Evolutionary conservation across 2,888 invertebrate genomes (phyloP), one percentile per base, ranked within the genome.

Genomic region (Luperina testacea): DNA sequence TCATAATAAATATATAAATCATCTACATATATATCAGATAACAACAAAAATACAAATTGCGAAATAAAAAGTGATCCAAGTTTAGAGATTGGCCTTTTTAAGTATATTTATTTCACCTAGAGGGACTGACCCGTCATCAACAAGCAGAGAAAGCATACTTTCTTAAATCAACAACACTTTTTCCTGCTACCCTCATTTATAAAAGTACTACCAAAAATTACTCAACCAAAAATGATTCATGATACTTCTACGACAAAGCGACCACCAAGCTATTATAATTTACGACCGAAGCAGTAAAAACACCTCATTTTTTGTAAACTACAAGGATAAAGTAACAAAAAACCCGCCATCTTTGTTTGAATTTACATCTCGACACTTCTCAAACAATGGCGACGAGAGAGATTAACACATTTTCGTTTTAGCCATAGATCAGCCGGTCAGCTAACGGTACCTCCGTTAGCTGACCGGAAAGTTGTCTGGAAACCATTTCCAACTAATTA

Each of bases 211-310:
- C 24, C 70, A 74, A 85, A 57, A 85, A 81, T 81, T 81, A n/a
- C 57, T 68, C 63, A 81, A 72, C 51, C 17, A 15, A 42, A 72
- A 70, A 86, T 86, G 67, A 83, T 83, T 83, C 78, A 83, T 69
- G 15, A 65, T 53, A 69, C 59, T 64, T 83, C 78, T 61, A 71
- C 75, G 42, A 70, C 53, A 67, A 72, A 20, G 38, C 61, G 27
- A 67, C 76, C 85, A 81, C 72, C n/a, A 75, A 65, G 87, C 84
- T 81, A 83, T 88, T 88, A 81, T 65, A 76, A 81, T 83, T 88
- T 86, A 87, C 57, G 75, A 81, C 27, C 42, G 6, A 45, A 64
- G 73, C 73, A 70, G 67, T 86, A 86, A 77, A 75, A 38, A 64
- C 48, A 59, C 59, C 69, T 73, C 63, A 79, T 63, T 77, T 77